Percentiles rank a stretch among this genome's conserved stretches.
phyloP scores from a whole-genome alignment of 2,797 vertebrate genomes.

The Poeciliopsis presidionis region DNA sequence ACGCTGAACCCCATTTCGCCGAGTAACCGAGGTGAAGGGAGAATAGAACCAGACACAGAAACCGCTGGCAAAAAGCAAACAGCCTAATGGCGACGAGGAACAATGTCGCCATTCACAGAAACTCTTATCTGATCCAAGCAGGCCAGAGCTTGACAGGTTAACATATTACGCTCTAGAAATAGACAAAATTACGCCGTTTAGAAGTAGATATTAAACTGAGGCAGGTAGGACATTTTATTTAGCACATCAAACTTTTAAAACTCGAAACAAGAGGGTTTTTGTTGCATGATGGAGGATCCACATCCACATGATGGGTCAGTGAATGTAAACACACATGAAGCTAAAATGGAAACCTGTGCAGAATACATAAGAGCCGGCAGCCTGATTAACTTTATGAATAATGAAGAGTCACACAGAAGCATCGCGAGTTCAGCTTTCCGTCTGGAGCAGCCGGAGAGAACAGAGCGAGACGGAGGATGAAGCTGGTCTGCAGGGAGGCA shows the following conservation, averaged over 20 bases:
- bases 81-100: slow-evolving; percentile 32
- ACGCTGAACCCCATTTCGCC: slow-evolving; percentile 4
- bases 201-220: not conserved
- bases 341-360: not conserved
- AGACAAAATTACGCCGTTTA: slow-evolving; percentile 13
- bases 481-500: not conserved
- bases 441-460: slow-evolving; percentile 11
- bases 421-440: slow-evolving; percentile 2
- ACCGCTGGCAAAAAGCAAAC: slow-evolving; percentile 22
- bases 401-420: slow-evolving; percentile 26
- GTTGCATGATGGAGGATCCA: not conserved
- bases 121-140: slow-evolving; percentile 51
- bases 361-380: slow-evolving; percentile 22
- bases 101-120: slow-evolving; percentile 59
- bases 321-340: slow-evolving; percentile 1
- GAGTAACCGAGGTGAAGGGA: not conserved
- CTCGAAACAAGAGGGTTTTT: slow-evolving; percentile 5
- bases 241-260: slow-evolving; percentile 5
- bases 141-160: slow-evolving; percentile 30
- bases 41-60: slow-evolving; percentile 13
- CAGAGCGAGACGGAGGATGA: not conserved
- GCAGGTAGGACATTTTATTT: slow-evolving; percentile 23
- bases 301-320: not conserved
- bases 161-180: slow-evolving; percentile 41
- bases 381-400: slow-evolving; percentile 44